phyloP scores from a whole-genome alignment of 1,140 invertebrate genomes.

The Drosophila kohkoa region DNA sequence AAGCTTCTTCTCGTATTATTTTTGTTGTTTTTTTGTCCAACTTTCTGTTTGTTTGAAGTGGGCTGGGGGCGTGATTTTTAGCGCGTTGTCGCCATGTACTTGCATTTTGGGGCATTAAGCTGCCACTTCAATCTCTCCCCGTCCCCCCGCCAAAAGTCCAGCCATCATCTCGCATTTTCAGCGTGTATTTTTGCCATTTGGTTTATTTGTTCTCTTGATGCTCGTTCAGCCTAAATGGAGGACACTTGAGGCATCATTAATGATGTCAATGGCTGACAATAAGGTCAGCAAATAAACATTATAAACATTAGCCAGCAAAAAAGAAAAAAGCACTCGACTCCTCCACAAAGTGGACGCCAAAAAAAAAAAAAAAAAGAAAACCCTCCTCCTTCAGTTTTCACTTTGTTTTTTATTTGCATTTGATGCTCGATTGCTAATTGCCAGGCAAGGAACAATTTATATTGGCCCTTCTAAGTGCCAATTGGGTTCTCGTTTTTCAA shows the following conservation, averaged over 20 bases:
- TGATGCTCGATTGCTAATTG: constrained; percentile 52
- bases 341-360: constrained; percentile 35
- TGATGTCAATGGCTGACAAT: constrained; percentile 75
- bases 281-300: constrained; percentile 57
- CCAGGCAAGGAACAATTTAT: constrained; percentile 6
- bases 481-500: constrained; percentile 7
- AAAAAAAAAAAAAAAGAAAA: neutral
- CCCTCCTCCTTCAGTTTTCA: neutral
- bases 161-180: constrained; percentile 1
- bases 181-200: constrained; percentile 37
- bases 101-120: constrained; percentile 61
- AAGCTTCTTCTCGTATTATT: neutral
- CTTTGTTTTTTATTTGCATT: constrained; percentile 50
- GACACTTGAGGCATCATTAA: constrained; percentile 78
- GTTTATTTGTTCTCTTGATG: constrained; percentile 49
- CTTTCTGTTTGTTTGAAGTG: constrained; percentile 11
- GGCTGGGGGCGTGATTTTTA: constrained; percentile 47
- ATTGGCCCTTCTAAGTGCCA: constrained; percentile 32
- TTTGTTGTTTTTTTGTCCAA: neutral
- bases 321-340: neutral
- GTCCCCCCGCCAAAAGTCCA: too few species aligned
- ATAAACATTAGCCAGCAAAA: constrained; percentile 35
- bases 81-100: constrained; percentile 27
- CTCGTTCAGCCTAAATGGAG: constrained; percentile 65
- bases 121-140: constrained; percentile 4